phyloP scores from a whole-genome alignment of 2,113 vertebrate species.

The Hystrix brachyura region DNA sequence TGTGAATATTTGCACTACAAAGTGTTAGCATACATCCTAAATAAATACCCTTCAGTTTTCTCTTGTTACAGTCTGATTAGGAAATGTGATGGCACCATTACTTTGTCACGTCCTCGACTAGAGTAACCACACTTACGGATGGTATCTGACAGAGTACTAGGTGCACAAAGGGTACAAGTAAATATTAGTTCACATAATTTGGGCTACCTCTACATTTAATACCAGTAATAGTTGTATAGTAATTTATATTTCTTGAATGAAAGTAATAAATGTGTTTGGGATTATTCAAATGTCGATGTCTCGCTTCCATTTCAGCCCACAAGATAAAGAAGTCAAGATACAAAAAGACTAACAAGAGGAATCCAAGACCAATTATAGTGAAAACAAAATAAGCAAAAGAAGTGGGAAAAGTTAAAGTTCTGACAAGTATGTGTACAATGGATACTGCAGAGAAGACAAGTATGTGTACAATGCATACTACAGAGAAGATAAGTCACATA shows the following conservation, averaged over 20 bases:
- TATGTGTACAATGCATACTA: neutral
- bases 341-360: neutral
- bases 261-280: neutral
- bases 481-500: neutral
- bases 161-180: neutral
- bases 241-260: neutral
- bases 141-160: neutral
- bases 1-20: constrained; percentile 41
- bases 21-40: constrained; percentile 18
- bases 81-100: neutral
- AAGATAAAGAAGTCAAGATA: neutral
- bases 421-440: neutral
- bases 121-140: neutral
- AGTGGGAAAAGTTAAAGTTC: neutral
- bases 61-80: neutral
- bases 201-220: neutral
- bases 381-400: neutral
- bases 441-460: neutral
- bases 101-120: neutral
- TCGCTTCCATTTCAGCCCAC: neutral
- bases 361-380: neutral
- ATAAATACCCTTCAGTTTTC: constrained; percentile 17
- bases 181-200: constrained; percentile 36
- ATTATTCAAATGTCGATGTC: neutral
- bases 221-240: neutral